These are phyloP conservation scores for Campylomormyrus tamandua DNA, from an alignment of 2,113 vertebrate species.

Conservation along the genomic window DNA sequence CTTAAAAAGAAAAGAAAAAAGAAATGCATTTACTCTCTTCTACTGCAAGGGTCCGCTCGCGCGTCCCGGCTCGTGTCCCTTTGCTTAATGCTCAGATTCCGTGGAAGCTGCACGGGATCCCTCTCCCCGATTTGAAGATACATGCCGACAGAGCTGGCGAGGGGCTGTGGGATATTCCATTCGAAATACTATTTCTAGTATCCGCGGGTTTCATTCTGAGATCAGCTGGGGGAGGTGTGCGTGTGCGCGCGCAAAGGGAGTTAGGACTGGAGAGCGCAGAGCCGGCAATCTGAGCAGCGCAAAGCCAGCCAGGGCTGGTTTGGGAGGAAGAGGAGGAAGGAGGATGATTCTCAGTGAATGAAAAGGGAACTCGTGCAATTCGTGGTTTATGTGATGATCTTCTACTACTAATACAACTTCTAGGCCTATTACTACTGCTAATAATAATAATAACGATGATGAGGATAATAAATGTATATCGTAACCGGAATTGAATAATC, in stretches of 20 bases:
- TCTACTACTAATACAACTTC: neutral
- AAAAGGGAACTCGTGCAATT: neutral
- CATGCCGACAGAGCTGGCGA: neutral
- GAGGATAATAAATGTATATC: neutral
- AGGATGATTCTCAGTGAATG: neutral
- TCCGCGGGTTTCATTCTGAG: constrained; percentile 4
- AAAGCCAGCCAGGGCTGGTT: neutral
- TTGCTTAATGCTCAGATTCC: neutral
- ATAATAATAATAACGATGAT: neutral
- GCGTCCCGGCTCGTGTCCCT: neutral
- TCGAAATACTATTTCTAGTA: constrained; percentile 6
- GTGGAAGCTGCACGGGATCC: neutral
- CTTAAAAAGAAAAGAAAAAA: neutral
- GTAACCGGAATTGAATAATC: neutral
- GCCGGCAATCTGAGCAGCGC: neutral
- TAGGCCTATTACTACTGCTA: neutral
- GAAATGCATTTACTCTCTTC: neutral
- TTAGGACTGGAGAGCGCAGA: neutral
- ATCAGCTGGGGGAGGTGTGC: neutral
- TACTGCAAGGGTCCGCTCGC: neutral
- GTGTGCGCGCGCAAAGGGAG: neutral
- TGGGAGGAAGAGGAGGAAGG: neutral
- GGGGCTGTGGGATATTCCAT: constrained; percentile 10
- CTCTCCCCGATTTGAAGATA: neutral
- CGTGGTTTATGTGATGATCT: neutral